Evolutionary conservation across 2,888 invertebrate species (phyloP).

Genomic region (Drosophila birchii): DNA sequence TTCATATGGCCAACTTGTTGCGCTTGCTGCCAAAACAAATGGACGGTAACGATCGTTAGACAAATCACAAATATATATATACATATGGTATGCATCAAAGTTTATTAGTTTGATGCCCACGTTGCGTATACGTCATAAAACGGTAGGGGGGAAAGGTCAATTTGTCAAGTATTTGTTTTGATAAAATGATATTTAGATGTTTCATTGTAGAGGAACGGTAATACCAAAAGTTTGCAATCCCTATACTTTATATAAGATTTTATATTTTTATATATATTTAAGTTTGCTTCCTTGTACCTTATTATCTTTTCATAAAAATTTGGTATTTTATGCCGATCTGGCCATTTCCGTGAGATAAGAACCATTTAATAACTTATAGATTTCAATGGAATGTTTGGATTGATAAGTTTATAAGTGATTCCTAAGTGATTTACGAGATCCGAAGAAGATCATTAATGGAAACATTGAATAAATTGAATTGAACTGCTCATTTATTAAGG

Average conservation of each 20-base stretch:
- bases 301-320: too few relatives aligned
- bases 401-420: too few relatives aligned
- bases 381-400: too few relatives aligned
- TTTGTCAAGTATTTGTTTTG: background rate
- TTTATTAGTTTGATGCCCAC: slow-evolving; percentile 38
- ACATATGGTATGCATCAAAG: slow-evolving; percentile 26
- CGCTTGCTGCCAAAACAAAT: slow-evolving; percentile 50
- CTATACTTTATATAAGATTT: too few relatives aligned
- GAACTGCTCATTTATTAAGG: background rate
- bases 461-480: background rate
- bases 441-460: too few relatives aligned
- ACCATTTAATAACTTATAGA: too few relatives aligned
- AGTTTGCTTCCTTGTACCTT: too few relatives aligned
- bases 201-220: background rate
- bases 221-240: background rate
- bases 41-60: slow-evolving; percentile 24
- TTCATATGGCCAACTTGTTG: slow-evolving; percentile 54
- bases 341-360: too few relatives aligned
- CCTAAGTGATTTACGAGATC: too few relatives aligned
- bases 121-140: slow-evolving; percentile 65
- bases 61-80: slow-evolving; percentile 19
- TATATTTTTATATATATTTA: too few relatives aligned
- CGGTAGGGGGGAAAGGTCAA: slow-evolving; percentile 16
- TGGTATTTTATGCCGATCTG: too few relatives aligned
- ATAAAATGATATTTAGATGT: background rate